phyloP scores from a whole-genome alignment of 2,113 vertebrate species.

The Cacatua alba region DNA sequence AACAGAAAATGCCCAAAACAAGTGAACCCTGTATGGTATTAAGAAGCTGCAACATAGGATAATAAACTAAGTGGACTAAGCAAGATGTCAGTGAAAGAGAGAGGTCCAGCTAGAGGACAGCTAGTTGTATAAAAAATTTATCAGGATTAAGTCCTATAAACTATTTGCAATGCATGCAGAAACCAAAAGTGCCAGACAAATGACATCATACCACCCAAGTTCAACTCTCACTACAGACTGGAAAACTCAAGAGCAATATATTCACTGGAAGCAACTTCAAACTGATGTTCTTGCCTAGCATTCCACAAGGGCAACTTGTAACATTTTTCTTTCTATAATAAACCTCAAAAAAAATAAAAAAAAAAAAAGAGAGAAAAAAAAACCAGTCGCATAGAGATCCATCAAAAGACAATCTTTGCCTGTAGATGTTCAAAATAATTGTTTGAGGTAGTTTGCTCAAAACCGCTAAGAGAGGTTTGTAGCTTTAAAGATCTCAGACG shows the following conservation, averaged over 20 bases:
- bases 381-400: not conserved
- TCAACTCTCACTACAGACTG: not conserved
- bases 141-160: not conserved
- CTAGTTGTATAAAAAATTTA: not conserved
- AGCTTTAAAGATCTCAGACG: not conserved
- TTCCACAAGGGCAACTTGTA: not conserved
- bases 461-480: not conserved
- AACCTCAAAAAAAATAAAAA: not conserved
- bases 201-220: not conserved
- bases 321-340: not conserved
- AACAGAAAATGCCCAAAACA: not conserved
- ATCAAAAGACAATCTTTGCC: not conserved
- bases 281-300: not conserved
- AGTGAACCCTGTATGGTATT: not conserved
- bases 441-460: not conserved
- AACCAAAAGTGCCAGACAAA: slow-evolving; percentile 37
- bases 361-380: not conserved
- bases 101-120: not conserved
- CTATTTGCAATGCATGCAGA: slow-evolving; percentile 27
- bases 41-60: not conserved
- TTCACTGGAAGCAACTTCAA: not conserved
- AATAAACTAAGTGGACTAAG: not conserved
- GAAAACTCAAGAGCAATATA: not conserved
- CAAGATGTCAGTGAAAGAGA: not conserved
- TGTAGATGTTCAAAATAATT: not conserved